These are phyloP conservation scores for Habropoda laboriosa DNA, from an alignment of 1,140 invertebrate species.

Conservation along the genomic window DNA sequence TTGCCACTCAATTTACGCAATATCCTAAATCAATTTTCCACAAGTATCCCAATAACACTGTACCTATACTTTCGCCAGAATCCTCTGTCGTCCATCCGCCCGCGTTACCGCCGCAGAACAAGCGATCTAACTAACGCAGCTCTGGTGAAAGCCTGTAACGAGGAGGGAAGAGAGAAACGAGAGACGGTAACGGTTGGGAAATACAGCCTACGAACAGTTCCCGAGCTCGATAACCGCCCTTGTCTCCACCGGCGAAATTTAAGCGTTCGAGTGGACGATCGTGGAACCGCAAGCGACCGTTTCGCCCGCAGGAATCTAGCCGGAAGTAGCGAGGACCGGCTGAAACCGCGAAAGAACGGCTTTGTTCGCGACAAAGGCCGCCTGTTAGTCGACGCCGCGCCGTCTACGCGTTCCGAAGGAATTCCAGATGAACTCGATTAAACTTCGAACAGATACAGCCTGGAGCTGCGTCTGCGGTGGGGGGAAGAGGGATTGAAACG, in stretches of 20 bases:
- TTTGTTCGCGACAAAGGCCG: conserved; percentile 24
- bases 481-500: conserved; percentile 16
- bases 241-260: conserved; percentile 1
- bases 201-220: conserved; percentile 39
- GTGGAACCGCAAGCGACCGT: not conserved
- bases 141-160: too few species aligned
- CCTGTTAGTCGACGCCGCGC: not conserved
- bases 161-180: conserved; percentile 75
- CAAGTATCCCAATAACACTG: too few species aligned
- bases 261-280: not conserved
- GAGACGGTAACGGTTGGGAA: conserved; percentile 39
- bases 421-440: conserved; percentile 43
- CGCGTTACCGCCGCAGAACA: conserved; percentile 69
- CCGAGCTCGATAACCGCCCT: not conserved
- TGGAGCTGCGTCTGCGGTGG: too few species aligned
- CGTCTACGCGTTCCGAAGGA: conserved; percentile 28
- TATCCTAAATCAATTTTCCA: not conserved
- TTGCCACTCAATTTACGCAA: not conserved
- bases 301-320: not conserved
- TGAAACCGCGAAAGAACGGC: conserved; percentile 15
- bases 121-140: conserved; percentile 81
- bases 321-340: too few species aligned
- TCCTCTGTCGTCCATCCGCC: not conserved
- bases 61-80: too few species aligned
- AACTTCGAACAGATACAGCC: conserved; percentile 19